Conservation (phyloP, 2,113 vertebrate genomes). For the Oxyruncus cristatus region DNA sequence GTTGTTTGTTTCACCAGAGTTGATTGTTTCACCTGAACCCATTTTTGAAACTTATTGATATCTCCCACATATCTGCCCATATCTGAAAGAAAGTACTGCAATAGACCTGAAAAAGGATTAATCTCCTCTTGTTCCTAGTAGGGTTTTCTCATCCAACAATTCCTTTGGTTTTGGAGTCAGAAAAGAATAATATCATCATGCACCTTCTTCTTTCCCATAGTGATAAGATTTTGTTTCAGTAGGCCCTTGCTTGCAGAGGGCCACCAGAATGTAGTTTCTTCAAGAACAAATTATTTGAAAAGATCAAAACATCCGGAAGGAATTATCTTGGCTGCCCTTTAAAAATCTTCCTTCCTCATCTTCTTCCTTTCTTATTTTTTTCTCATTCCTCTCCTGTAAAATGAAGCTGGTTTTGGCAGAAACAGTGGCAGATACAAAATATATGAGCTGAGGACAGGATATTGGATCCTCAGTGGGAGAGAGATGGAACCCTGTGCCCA, state of each 20-base stretch:
- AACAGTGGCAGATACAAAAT: conserved; percentile 11
- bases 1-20: background rate
- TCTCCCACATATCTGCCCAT: background rate
- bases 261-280: conserved; percentile 11
- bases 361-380: conserved; percentile 36
- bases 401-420: conserved; percentile 18
- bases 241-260: background rate
- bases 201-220: background rate
- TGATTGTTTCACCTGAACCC: background rate
- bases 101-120: background rate
- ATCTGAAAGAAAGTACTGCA: background rate
- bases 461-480: background rate
- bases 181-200: conserved; percentile 4
- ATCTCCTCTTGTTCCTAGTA: background rate
- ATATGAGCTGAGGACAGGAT: conserved; percentile 37
- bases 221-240: conserved; percentile 8
- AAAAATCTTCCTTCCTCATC: conserved; percentile 19
- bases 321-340: conserved; percentile 48
- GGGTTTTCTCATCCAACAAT: background rate
- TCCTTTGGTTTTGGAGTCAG: background rate
- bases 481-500: background rate
- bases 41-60: background rate
- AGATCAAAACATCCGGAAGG: conserved; percentile 26
- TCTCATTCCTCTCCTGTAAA: conserved; percentile 11
- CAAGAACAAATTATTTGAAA: conserved; percentile 31